These are phyloP conservation scores for Prionailurus viverrinus DNA, from an alignment of 2,113 vertebrate genomes.

Conservation along the genomic window DNA sequence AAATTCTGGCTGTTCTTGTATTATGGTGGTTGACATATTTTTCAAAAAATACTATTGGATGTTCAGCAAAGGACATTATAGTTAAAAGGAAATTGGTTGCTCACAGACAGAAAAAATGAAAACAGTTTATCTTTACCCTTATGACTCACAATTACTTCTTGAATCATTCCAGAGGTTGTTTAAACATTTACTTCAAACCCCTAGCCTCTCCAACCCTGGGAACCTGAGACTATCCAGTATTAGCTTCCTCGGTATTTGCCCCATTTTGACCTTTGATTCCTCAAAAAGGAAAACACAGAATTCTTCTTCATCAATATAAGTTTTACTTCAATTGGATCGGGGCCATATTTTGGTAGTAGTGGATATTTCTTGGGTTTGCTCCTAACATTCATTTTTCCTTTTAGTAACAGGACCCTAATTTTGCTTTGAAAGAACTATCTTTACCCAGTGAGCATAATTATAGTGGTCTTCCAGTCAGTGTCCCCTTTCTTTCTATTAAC, in stretches of 20 bases:
- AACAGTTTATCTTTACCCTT: neutral
- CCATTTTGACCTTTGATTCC: neutral
- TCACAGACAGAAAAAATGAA: neutral
- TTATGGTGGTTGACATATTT: neutral
- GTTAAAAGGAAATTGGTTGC: neutral
- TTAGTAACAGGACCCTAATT: neutral
- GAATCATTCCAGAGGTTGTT: neutral
- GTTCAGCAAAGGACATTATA: neutral
- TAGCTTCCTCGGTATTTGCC: neutral
- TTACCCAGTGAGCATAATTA: neutral
- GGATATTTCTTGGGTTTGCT: neutral
- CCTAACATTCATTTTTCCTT: neutral
- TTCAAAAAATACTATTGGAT: neutral
- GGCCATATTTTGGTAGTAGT: neutral
- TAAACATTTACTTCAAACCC: neutral
- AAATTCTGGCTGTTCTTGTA: conserved; percentile 51
- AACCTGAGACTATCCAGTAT: neutral
- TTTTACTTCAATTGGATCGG: neutral
- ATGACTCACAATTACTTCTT: neutral
- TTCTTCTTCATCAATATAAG: neutral
- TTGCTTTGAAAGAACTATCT: neutral
- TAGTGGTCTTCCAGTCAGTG: neutral
- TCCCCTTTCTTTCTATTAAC: neutral
- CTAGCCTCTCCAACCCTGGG: neutral
- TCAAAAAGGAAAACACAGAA: conserved; percentile 12